Percentiles rank a stretch among this genome's conserved stretches.
Conservation (phyloP, 2,797 vertebrate genomes). For the Apogon hyalosoma region DNA sequence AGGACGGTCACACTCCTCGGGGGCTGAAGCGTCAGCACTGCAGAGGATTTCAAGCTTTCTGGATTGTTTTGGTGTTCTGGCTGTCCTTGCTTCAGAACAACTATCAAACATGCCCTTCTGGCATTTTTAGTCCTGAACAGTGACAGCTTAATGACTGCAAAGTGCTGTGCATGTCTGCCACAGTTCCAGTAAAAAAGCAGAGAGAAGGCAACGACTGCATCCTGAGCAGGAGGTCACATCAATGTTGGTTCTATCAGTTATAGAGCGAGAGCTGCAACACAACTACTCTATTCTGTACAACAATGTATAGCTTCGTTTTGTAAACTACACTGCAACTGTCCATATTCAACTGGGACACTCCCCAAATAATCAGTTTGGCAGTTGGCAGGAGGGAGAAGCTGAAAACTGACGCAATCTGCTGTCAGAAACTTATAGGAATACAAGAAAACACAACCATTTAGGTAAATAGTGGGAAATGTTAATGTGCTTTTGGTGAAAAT, state of each 20-base stretch:
- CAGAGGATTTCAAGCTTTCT: slow-evolving; percentile 32
- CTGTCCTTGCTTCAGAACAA: background rate
- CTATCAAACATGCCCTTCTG: slow-evolving; percentile 1
- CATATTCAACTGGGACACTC: background rate
- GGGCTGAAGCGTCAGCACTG: slow-evolving; percentile 23
- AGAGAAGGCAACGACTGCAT: background rate
- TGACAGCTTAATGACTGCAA: background rate
- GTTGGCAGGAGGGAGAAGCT: background rate
- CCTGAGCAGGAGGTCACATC: slow-evolving; percentile 12
- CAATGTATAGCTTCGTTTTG: background rate
- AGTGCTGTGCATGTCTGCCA: slow-evolving; percentile 3
- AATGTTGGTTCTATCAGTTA: background rate
- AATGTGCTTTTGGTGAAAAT: no score
- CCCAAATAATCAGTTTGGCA: background rate
- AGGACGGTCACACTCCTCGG: slow-evolving; percentile 16
- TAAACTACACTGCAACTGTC: background rate
- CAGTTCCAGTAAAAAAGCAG: slow-evolving; percentile 20
- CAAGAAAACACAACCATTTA: no score
- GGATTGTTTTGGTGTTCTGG: slow-evolving; percentile 6
- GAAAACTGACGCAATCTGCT: background rate
- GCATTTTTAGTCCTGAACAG: background rate
- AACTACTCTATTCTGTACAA: background rate
- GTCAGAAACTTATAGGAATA: background rate
- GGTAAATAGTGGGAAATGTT: no score
- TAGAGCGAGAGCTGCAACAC: slow-evolving; percentile 1